phyloP scores from a whole-genome alignment of 2,797 vertebrate genomes.

The Parauchenoglanis ngamensis region DNA sequence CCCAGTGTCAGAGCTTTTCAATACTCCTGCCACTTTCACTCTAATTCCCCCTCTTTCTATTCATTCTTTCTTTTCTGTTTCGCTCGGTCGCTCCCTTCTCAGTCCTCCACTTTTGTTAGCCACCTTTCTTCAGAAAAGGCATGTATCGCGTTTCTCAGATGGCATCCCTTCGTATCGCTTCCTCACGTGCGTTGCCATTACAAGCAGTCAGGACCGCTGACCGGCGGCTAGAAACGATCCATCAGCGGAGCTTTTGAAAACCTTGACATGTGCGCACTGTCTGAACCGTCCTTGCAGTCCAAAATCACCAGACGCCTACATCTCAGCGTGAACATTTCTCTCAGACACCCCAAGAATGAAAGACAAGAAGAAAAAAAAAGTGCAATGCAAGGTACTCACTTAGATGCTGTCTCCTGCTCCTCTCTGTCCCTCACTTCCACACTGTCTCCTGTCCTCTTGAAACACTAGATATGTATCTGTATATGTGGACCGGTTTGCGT shows the following conservation, averaged over 20 bases:
- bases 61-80: slow-evolving; percentile 54
- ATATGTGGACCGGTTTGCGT: neutral
- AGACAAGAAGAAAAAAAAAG: slow-evolving; percentile 28
- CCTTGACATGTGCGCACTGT: slow-evolving; percentile 20
- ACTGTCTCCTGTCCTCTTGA: slow-evolving; percentile 52
- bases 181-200: slow-evolving; percentile 8
- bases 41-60: slow-evolving; percentile 54
- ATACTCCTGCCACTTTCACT: slow-evolving; percentile 66
- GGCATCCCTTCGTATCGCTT: neutral
- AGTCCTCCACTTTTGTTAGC: slow-evolving; percentile 51
- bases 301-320: slow-evolving; percentile 3
- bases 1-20: slow-evolving; percentile 79
- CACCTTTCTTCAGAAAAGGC: slow-evolving; percentile 51
- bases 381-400: slow-evolving; percentile 61
- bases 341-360: slow-evolving; percentile 28
- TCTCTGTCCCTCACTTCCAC: slow-evolving; percentile 48
- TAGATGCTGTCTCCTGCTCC: slow-evolving; percentile 50
- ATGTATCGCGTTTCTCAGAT: slow-evolving; percentile 4
- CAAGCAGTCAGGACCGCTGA: slow-evolving; percentile 40
- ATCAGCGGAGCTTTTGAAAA: slow-evolving; percentile 35
- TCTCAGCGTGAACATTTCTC: neutral
- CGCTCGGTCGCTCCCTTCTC: slow-evolving; percentile 6
- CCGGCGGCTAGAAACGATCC: slow-evolving; percentile 47
- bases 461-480: slow-evolving; percentile 42
- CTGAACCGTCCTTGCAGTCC: neutral